Percentiles rank a stretch among this genome's conserved stretches.
phyloP scores from a whole-genome alignment of 2,797 vertebrate species.

The Sebastes itinus region DNA sequence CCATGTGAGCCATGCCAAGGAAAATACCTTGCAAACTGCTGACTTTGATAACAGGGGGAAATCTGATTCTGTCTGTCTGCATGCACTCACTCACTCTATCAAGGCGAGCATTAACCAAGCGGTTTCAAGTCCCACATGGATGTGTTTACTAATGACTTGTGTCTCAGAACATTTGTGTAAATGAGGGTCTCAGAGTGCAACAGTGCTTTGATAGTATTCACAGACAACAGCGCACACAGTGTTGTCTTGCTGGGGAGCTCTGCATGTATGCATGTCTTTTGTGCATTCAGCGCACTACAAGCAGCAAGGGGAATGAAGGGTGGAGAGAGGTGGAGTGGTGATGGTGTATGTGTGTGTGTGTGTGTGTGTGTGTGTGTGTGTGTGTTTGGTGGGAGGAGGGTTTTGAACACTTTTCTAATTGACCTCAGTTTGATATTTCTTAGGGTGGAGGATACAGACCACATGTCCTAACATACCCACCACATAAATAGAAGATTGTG shows the following conservation, averaged over 20 bases:
- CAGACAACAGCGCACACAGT: slow-evolving; percentile 23
- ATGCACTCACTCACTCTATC: slow-evolving; percentile 40
- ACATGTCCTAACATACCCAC: slow-evolving; percentile 32
- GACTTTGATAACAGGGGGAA: slow-evolving; percentile 69
- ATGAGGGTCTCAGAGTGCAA: slow-evolving; percentile 38
- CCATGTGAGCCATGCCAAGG: slow-evolving; percentile 51
- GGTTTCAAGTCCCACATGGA: slow-evolving; percentile 53
- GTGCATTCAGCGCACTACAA: slow-evolving; percentile 56
- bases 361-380: not conserved
- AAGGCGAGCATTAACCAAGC: slow-evolving; percentile 38
- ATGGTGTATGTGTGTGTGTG: not conserved
- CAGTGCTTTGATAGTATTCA: slow-evolving; percentile 33
- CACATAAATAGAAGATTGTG: slow-evolving; percentile 37
- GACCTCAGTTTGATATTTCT: slow-evolving; percentile 55
- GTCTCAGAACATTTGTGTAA: slow-evolving; percentile 55
- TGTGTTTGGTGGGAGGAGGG: slow-evolving; percentile 40
- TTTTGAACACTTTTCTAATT: slow-evolving; percentile 56
- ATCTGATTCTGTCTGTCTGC: slow-evolving; percentile 60
- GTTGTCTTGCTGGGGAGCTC: slow-evolving; percentile 19
- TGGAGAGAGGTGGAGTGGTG: slow-evolving; percentile 11
- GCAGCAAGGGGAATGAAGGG: slow-evolving; percentile 43
- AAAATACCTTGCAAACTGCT: slow-evolving; percentile 69
- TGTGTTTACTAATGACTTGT: slow-evolving; percentile 57
- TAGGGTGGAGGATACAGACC: slow-evolving; percentile 40
- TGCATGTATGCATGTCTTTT: slow-evolving; percentile 49